A percentile compares a stretch with the other conserved stretches of the same genome.
Conservation (phyloP, 2,797 vertebrate genomes). For the Hapalemur alaotrensis region DNA sequence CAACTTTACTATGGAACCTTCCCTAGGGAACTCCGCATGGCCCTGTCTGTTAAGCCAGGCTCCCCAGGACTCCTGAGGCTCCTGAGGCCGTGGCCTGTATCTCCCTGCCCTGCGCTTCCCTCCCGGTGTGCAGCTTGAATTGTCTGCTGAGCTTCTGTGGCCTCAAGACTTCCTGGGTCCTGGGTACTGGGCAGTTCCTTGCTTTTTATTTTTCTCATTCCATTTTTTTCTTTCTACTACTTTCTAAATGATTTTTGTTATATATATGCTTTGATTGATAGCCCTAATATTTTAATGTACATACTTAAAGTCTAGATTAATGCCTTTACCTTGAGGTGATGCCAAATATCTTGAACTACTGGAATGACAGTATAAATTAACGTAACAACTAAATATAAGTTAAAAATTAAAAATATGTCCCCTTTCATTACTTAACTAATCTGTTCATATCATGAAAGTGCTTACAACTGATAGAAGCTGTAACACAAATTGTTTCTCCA, state of each 20-base stretch:
- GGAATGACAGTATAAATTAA: neutral
- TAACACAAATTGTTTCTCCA: neutral
- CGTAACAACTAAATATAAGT: neutral
- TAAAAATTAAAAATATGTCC: neutral
- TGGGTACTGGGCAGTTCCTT: neutral
- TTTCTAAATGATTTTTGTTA: neutral
- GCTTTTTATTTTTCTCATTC: neutral
- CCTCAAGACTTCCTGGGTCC: neutral
- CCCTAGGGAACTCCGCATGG: neutral
- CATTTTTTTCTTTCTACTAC: neutral
- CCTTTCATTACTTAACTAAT: neutral
- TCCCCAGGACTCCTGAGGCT: neutral
- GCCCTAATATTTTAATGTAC: neutral
- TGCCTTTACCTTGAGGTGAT: neutral
- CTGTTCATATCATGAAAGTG: neutral
- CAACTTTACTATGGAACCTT: neutral
- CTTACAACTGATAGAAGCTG: neutral
- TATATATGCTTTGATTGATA: neutral
- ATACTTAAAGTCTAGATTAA: neutral
- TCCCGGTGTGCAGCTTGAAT: neutral
- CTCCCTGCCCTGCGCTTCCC: fast-evolving
- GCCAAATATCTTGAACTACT: neutral
- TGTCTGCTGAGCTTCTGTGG: neutral
- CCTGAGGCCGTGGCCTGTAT: neutral
- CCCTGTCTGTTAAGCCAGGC: neutral